Evolutionary conservation across 2,797 vertebrate species (phyloP).

Genomic region (Clangula hyemalis): DNA sequence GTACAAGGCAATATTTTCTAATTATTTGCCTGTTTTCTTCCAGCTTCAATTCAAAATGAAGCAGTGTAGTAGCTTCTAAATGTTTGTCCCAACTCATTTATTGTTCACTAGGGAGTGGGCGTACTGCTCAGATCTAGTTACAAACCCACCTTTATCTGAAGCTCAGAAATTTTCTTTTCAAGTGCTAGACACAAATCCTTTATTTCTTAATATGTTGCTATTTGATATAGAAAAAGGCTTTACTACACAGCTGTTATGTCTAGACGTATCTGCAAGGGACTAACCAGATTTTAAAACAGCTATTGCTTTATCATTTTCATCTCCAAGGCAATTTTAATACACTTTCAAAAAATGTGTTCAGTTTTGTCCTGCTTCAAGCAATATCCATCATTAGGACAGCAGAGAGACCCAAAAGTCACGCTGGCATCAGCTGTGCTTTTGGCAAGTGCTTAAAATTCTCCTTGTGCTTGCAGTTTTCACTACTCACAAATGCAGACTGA

Average conservation of each 20-base stretch:
- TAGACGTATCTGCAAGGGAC: background rate
- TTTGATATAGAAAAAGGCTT: background rate
- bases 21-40: background rate
- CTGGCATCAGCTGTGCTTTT: background rate
- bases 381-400: constrained; percentile 29
- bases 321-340: background rate
- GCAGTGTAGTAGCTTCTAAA: background rate
- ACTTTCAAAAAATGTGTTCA: background rate
- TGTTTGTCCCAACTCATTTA: background rate
- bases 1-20: background rate
- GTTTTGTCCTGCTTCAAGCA: constrained; percentile 17
- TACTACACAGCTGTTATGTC: background rate
- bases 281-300: background rate
- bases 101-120: background rate
- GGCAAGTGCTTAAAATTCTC: background rate
- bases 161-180: background rate
- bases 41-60: background rate
- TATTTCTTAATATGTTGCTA: background rate
- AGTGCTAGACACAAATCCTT: background rate
- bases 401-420: background rate
- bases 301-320: constrained; percentile 8
- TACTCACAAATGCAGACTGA: background rate
- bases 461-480: background rate
- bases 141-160: background rate
- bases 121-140: background rate